These are phyloP conservation scores for Cynodonichthys magdalenae DNA, from an alignment of 2,797 vertebrate genomes.

Conservation along the genomic window DNA sequence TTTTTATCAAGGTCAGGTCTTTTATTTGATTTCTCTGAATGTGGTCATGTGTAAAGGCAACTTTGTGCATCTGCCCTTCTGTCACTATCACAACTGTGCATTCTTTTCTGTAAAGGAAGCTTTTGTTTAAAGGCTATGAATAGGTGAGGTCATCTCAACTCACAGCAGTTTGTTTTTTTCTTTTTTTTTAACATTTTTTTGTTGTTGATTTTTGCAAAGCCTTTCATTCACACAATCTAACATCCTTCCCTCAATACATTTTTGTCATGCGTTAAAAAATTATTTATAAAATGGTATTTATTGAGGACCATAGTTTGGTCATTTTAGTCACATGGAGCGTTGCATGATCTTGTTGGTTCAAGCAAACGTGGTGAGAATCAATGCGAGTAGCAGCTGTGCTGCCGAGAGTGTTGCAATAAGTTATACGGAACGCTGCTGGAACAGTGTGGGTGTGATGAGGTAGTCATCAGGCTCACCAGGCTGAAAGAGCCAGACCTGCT, in stretches of 20 bases:
- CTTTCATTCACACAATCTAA: constrained; percentile 56
- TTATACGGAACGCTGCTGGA: no score
- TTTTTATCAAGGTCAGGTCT: constrained; percentile 86
- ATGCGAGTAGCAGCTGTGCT: no score
- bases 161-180: constrained; percentile 20
- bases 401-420: no score
- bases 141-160: constrained; percentile 71
- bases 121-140: constrained; percentile 65
- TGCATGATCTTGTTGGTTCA: no score
- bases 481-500: no score
- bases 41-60: constrained; percentile 8
- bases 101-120: constrained; percentile 50
- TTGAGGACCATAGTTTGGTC: no score
- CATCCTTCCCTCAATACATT: constrained; percentile 26
- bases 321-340: no score
- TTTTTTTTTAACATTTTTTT: neutral
- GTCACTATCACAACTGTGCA: constrained; percentile 2
- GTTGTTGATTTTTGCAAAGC: constrained; percentile 6
- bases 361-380: no score
- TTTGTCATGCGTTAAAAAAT: no score
- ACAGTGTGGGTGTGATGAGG: no score
- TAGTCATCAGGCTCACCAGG: no score
- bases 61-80: constrained; percentile 1
- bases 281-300: no score
- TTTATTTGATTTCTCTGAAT: constrained; percentile 50